Conservation (phyloP, 2,888 invertebrate species). For the Amiota communis region DNA sequence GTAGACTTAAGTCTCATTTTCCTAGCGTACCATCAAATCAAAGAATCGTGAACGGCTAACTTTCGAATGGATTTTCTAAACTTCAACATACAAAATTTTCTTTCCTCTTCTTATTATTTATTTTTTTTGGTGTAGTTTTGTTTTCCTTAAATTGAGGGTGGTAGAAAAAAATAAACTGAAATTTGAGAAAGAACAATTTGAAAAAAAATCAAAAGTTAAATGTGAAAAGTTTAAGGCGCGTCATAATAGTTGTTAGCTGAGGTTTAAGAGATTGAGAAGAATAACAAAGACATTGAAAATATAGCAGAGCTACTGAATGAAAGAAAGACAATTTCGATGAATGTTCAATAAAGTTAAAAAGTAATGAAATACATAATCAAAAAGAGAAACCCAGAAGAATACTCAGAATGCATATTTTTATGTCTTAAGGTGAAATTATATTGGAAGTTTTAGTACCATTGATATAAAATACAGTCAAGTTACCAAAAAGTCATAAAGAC, state of each 20-base stretch:
- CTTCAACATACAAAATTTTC: neutral
- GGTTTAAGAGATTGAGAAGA: neutral
- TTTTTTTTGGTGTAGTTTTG: too few relatives aligned
- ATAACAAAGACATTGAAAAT: neutral
- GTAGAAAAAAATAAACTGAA: neutral
- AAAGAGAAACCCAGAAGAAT: too few relatives aligned
- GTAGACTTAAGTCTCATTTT: neutral
- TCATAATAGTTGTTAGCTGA: slow-evolving; percentile 15
- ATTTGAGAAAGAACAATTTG: neutral
- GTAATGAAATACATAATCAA: too few relatives aligned
- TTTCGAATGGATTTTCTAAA: slow-evolving; percentile 17
- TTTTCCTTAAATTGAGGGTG: neutral
- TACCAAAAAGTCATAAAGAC: too few relatives aligned
- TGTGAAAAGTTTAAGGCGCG: slow-evolving; percentile 10
- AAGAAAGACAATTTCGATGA: neutral
- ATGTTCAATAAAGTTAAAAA: too few relatives aligned
- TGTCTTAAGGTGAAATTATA: too few relatives aligned
- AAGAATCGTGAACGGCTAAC: neutral
- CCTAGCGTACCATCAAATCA: neutral
- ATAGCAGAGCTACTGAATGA: neutral
- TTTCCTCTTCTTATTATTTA: too few relatives aligned
- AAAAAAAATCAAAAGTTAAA: slow-evolving; percentile 12
- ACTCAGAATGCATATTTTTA: too few relatives aligned
- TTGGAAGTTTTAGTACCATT: too few relatives aligned
- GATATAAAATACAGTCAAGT: too few relatives aligned